Conservation (phyloP, 2,888 invertebrate species). For the Idaea dimidiata region DNA sequence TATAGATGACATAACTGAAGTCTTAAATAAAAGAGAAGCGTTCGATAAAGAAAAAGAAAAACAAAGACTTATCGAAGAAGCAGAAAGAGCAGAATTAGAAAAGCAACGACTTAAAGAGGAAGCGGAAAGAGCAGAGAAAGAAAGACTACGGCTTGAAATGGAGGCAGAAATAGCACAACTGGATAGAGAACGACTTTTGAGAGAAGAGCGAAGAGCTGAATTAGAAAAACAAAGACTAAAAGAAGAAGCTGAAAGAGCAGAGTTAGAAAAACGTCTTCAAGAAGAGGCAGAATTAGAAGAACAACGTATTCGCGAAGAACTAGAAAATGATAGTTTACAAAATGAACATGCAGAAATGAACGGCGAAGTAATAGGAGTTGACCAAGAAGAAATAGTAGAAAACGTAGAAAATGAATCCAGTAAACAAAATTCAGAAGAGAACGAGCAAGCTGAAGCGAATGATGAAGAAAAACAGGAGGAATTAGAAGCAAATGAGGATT, state of each 20-base stretch:
- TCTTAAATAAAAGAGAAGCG: constrained; percentile 14
- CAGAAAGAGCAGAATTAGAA: constrained; percentile 21
- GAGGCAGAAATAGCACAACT: constrained; percentile 21
- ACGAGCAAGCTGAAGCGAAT: constrained; percentile 4
- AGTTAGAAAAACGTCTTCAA: constrained; percentile 8
- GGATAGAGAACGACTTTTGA: not conserved
- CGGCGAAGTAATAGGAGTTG: constrained; percentile 2
- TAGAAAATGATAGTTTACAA: constrained; percentile 5
- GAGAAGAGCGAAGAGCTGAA: constrained; percentile 8
- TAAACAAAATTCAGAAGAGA: constrained; percentile 18
- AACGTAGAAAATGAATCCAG: constrained; percentile 20
- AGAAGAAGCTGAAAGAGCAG: constrained; percentile 10
- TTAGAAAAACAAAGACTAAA: constrained; percentile 10
- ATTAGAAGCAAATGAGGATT: constrained; percentile 17
- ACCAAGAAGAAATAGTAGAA: constrained; percentile 13
- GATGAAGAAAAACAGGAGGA: not conserved
- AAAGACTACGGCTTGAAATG: constrained; percentile 10
- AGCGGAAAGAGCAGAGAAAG: constrained; percentile 9
- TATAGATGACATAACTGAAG: constrained; percentile 36
- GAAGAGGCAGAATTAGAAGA: constrained; percentile 7
- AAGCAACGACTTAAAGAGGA: constrained; percentile 8
- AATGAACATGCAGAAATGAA: constrained; percentile 6
- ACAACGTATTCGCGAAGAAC: not conserved
- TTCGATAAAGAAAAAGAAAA: constrained; percentile 27
- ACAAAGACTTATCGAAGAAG: constrained; percentile 13